Base-by-base conservation (phyloP, 2,888 invertebrate species). In the Sinopyrophorus schimmeli region DNA sequence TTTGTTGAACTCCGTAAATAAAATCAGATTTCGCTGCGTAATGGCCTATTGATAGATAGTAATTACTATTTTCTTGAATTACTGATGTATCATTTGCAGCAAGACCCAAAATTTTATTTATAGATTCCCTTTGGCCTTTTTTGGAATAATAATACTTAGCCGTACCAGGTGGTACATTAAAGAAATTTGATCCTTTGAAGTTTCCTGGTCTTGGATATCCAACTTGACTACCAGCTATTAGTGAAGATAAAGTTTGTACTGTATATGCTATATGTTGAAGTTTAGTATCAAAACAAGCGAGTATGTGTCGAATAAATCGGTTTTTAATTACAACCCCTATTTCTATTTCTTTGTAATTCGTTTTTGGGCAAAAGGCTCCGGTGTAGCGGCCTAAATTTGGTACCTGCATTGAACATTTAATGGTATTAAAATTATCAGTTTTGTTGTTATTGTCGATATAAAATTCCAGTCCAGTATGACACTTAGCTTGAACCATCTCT, bases 11-110 rank as follows among this genome's bases (percentile, higher is more conserved):
- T 0, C 78, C 80, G 57, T 76, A 82, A 9, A 83, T 71, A 56
- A 77, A 82, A 66, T 85, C 84, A 6, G 76, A 77, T 61, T 80
- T 83, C 1, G 84, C 82, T 0, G 78, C 70, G 26, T 83, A 69
- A 60, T 85, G 85, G 3, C 84, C 84, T 30, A 82, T 77, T 0
- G 83, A 70, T 37, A 84, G 62, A 61, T 61, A 76, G 47, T 61
- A 66, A 42, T 61, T 58, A 1, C 73, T 74, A 0, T 57, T 62
- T 23, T 42, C 62, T 2, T 76, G 75, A 2, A 83, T 67, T 58
- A 80, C 81, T 55, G 72, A 73, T 1, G 60, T 61, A 15, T 59
- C 60, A 9, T 31, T 26, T 0, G 38, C 30, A 4, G 58, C 12
- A 9, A 70, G 55, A 5, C 70, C 70, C 1, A 71, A 24, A 12